Evolutionary conservation across 2,888 invertebrate species (phyloP).

Genomic region (Diaperis boleti): DNA sequence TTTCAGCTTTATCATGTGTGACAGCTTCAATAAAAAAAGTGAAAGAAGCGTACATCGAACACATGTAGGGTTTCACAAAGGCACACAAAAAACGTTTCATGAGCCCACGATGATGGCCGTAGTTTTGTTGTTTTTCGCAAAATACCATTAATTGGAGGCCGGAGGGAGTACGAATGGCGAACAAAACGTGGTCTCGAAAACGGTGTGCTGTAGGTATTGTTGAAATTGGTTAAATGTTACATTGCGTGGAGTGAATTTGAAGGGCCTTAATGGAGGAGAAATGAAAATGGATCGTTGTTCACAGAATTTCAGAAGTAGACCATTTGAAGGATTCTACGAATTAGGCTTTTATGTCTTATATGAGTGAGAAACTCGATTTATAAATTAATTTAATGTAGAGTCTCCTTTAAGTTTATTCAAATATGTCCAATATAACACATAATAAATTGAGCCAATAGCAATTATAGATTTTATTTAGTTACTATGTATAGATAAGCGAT

Average conservation of each 20-base stretch:
- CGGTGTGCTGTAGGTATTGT: background rate
- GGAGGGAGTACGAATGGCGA: background rate
- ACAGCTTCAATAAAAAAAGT: background rate
- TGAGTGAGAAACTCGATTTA: no score
- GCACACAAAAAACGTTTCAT: constrained; percentile 15
- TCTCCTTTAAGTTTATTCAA: no score
- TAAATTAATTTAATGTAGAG: no score
- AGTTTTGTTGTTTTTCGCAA: constrained; percentile 5
- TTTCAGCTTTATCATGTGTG: constrained; percentile 8
- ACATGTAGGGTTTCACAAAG: background rate
- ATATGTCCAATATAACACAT: no score
- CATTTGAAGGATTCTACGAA: no score
- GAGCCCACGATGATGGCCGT: constrained; percentile 1
- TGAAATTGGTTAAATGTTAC: background rate
- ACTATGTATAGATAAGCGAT: no score
- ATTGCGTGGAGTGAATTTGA: no score
- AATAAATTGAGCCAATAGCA: no score
- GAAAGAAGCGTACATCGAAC: background rate
- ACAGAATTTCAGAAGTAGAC: background rate
- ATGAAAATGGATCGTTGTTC: no score
- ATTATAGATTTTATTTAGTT: no score
- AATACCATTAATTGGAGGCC: constrained; percentile 7
- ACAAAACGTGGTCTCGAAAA: constrained; percentile 1
- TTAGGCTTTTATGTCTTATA: no score
- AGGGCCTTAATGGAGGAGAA: no score